A percentile compares a stretch with the other conserved stretches of the same genome.
Evolutionary conservation across 2,888 invertebrate species (phyloP).

Genomic region (Neoaliturus tenellus): DNA sequence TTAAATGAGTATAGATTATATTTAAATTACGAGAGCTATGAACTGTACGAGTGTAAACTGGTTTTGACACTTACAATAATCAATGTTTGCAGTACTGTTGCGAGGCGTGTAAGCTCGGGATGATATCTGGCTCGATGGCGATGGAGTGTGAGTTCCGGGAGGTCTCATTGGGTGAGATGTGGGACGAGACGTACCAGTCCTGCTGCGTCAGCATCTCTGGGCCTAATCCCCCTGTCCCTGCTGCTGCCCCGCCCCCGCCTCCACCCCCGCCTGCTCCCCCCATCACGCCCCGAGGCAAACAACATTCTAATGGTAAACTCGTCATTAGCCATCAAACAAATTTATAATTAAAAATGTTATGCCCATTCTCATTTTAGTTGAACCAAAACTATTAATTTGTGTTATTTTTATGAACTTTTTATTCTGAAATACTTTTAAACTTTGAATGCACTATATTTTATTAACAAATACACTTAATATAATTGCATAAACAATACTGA

Average conservation of each 20-base stretch:
- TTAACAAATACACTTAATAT: no score
- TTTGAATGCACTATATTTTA: no score
- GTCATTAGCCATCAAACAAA: no score
- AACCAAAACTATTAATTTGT: no score
- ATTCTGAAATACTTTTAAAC: no score
- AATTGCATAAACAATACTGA: no score
- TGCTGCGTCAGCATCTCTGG: slow-evolving; percentile 76
- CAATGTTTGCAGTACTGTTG: slow-evolving; percentile 75
- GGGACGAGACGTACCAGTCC: slow-evolving; percentile 78
- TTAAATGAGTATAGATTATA: no score
- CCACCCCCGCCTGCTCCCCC: not conserved
- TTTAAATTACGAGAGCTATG: no score
- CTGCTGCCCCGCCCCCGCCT: not conserved
- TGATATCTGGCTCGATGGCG: slow-evolving; percentile 70
- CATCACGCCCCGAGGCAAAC: not conserved
- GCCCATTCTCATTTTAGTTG: no score
- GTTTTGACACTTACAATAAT: not conserved
- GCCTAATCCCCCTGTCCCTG: not conserved
- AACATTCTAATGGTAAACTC: slow-evolving; percentile 18
- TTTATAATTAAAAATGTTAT: no score
- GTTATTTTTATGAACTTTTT: no score
- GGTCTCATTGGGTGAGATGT: slow-evolving; percentile 76
- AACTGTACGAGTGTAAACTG: no score
- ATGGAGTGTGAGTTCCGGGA: slow-evolving; percentile 72
- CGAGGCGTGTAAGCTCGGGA: slow-evolving; percentile 77